Evolutionary conservation across 2,888 invertebrate species (phyloP).

Genomic region (Megastigmus dorsalis): DNA sequence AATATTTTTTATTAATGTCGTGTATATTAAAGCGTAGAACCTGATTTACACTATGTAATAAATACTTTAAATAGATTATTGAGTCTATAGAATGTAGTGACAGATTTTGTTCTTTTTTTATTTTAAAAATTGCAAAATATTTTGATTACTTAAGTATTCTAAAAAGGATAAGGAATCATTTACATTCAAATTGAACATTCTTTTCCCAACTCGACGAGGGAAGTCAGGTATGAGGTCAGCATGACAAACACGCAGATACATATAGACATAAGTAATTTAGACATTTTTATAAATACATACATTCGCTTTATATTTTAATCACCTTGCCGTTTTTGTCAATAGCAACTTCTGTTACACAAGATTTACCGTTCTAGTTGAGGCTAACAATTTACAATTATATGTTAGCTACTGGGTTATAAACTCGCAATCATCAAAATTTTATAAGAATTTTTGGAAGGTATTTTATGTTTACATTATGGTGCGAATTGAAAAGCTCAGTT

Average conservation of each 20-base stretch:
- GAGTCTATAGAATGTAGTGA: too few species aligned
- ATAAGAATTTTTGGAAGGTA: too few species aligned
- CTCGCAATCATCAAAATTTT: not conserved
- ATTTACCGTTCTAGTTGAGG: not conserved
- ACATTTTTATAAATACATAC: slow-evolving; percentile 29
- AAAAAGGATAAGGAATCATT: too few species aligned
- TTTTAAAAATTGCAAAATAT: too few species aligned
- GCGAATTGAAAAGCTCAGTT: too few species aligned
- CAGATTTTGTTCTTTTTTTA: too few species aligned
- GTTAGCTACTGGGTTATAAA: not conserved
- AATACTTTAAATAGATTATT: too few species aligned
- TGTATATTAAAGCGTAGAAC: too few species aligned
- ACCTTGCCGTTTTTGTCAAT: slow-evolving; percentile 9
- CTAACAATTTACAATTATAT: not conserved
- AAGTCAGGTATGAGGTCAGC: slow-evolving; percentile 10
- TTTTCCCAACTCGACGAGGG: slow-evolving; percentile 22
- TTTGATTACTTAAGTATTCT: too few species aligned
- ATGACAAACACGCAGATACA: slow-evolving; percentile 18
- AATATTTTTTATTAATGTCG: too few species aligned
- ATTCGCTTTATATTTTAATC: slow-evolving; percentile 4
- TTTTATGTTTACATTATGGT: too few species aligned
- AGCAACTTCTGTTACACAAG: not conserved
- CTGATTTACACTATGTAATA: too few species aligned
- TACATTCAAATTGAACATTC: not conserved
- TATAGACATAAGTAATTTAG: slow-evolving; percentile 20